phyloP scores from a whole-genome alignment of 37 sponge, comb jelly and placozoan species.

The Crambe crambe region DNA sequence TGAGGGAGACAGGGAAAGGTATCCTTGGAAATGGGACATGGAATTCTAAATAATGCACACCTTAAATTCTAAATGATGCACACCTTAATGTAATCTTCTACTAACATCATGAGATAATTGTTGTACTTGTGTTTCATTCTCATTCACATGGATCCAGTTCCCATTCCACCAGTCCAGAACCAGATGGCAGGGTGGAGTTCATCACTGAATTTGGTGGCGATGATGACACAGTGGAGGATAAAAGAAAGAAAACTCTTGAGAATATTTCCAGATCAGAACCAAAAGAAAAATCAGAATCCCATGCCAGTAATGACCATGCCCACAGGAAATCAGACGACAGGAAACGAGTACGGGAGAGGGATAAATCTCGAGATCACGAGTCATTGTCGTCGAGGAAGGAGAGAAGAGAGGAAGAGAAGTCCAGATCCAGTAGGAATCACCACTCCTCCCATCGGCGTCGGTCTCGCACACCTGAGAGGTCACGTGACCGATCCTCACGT shows the following conservation, averaged over 20 bases:
- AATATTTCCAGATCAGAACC: not conserved
- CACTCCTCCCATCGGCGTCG: not conserved
- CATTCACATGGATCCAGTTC: constrained; percentile 33
- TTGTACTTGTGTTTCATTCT: not conserved
- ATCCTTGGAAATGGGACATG: too few species aligned
- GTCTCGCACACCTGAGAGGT: not conserved
- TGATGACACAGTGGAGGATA: not conserved
- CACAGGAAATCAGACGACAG: not conserved
- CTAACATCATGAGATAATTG: too few species aligned
- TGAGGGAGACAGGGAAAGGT: not conserved
- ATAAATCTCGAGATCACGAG: not conserved
- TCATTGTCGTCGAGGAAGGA: not conserved
- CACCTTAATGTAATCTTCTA: too few species aligned
- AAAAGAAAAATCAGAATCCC: not conserved
- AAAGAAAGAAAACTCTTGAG: too few species aligned
- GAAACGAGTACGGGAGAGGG: not conserved
- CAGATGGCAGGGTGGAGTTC: constrained; percentile 54
- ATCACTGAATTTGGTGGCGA: constrained; percentile 77
- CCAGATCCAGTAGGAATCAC: not conserved
- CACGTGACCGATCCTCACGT: not conserved
- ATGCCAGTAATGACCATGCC: not conserved
- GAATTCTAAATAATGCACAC: too few species aligned
- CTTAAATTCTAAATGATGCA: too few species aligned
- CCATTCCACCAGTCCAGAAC: constrained; percentile 46
- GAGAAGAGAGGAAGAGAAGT: not conserved